A percentile compares a stretch with the other conserved stretches of the same genome.
Evolutionary conservation across 2,113 vertebrate genomes (phyloP).

Genomic region (Zosterops japonicus): DNA sequence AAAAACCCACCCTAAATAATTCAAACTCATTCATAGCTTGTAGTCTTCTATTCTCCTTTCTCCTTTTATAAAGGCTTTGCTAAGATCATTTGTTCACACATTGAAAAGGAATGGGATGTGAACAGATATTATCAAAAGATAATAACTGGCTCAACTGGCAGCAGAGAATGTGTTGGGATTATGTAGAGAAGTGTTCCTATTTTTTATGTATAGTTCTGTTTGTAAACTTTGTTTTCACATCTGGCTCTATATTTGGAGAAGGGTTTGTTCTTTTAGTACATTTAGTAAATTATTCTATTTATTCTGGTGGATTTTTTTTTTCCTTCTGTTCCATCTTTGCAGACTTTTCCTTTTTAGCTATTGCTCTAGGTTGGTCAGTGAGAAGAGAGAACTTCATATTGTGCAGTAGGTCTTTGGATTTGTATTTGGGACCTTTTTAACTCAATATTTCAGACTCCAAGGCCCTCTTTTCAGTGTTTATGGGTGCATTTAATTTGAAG

Average conservation of each 20-base stretch:
- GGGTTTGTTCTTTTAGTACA: background rate
- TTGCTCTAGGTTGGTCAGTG: background rate
- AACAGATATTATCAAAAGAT: background rate
- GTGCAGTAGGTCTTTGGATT: background rate
- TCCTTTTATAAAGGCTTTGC: background rate
- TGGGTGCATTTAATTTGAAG: background rate
- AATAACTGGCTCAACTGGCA: background rate
- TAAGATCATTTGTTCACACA: background rate
- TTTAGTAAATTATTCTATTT: background rate
- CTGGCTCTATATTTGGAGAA: background rate
- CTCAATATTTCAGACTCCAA: background rate
- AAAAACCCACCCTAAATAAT: background rate
- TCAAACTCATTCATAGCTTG: background rate
- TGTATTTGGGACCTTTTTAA: background rate
- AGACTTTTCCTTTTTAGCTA: background rate
- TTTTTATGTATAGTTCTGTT: slow-evolving; percentile 24
- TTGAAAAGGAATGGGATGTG: background rate
- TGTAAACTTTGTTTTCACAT: slow-evolving; percentile 20
- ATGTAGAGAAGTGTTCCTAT: background rate
- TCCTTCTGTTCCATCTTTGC: background rate
- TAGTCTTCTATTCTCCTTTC: background rate
- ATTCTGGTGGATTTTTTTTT: background rate
- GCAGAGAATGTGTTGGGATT: background rate
- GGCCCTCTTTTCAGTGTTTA: background rate
- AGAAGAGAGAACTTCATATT: background rate